Conservation (phyloP, 2,797 vertebrate species). For the Balearica regulorum region DNA sequence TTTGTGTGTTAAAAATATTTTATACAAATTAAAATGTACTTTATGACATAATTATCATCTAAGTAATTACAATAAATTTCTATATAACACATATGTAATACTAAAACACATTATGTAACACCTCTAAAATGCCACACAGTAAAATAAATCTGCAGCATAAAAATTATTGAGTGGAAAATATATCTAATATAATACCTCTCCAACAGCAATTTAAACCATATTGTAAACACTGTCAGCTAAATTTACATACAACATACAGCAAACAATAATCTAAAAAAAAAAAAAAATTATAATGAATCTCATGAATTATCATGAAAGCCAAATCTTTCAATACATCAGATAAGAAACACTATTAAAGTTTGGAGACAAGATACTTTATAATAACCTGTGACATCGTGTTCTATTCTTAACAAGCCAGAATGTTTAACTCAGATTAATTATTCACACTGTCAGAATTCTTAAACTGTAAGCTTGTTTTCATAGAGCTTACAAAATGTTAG, state of each 20-base stretch:
- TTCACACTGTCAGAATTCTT: background rate
- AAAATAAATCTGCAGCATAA: background rate
- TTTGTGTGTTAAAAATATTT: background rate
- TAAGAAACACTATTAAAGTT: background rate
- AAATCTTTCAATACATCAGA: background rate
- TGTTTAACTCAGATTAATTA: constrained; percentile 3
- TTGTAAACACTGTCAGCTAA: background rate
- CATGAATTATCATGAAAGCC: background rate
- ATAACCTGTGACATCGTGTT: background rate
- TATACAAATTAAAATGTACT: background rate
- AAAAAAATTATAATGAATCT: background rate
- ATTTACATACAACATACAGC: background rate
- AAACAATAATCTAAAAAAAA: background rate
- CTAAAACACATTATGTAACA: background rate
- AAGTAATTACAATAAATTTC: background rate
- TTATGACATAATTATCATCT: background rate
- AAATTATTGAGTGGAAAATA: background rate
- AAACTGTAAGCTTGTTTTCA: background rate
- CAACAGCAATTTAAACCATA: background rate
- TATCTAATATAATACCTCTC: background rate
- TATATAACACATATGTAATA: background rate
- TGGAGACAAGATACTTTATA: background rate
- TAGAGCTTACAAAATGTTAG: background rate
- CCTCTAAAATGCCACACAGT: background rate
- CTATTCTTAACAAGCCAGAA: background rate